A percentile compares a stretch with the other conserved stretches of the same genome.
Evolutionary conservation across 2,797 vertebrate genomes (phyloP).

Genomic region (Gambelia wislizenii): DNA sequence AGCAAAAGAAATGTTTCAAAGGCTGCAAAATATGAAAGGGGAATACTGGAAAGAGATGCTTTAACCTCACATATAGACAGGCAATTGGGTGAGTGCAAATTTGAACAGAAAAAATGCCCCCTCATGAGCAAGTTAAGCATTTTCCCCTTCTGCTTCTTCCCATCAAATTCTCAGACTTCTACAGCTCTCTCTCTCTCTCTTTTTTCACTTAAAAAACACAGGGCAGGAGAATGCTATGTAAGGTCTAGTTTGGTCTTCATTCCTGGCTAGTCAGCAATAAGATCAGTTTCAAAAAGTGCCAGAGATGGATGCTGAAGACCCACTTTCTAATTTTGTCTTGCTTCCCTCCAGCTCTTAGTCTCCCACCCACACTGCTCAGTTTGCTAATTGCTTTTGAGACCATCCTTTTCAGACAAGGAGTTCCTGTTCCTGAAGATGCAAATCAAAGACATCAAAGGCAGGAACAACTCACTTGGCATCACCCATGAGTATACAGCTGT

Average conservation of each 20-base stretch:
- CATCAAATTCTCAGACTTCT: no score
- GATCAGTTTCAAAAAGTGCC: background rate
- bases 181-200: no score
- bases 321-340: background rate
- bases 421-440: conserved; percentile 16
- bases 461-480: background rate
- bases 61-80: no score
- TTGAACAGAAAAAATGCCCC: background rate
- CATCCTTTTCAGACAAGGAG: background rate
- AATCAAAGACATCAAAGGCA: background rate
- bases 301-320: background rate
- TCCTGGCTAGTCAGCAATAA: background rate
- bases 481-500: background rate
- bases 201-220: background rate
- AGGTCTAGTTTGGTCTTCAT: background rate
- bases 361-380: background rate
- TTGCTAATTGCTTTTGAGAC: conserved; percentile 13
- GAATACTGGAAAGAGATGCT: background rate
- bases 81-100: background rate
- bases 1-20: no score
- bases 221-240: no score
- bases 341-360: background rate
- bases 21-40: background rate
- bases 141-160: background rate
- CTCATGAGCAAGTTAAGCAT: background rate